A percentile compares a stretch with the other conserved stretches of the same genome.
Conservation (phyloP, 2,797 vertebrate species). For the Sebastes taczanowskii region DNA sequence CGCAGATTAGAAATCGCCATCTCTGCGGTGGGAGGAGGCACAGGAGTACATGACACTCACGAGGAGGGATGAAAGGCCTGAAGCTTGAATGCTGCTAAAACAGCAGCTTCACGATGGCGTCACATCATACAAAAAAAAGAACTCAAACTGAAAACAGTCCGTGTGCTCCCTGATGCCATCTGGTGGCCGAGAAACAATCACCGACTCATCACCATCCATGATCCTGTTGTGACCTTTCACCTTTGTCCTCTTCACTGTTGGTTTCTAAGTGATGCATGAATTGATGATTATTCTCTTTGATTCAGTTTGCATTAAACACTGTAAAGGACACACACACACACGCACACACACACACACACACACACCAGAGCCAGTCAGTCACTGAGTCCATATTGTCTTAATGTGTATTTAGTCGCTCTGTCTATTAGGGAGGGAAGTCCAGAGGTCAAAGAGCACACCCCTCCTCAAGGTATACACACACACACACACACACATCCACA, state of each 20-base stretch:
- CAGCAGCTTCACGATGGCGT: not conserved
- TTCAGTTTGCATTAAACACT: not conserved
- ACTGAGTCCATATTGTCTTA: constrained; percentile 45
- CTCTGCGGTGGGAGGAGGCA: too few species aligned
- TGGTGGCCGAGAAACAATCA: constrained; percentile 5
- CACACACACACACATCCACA: constrained; percentile 22
- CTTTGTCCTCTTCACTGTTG: not conserved
- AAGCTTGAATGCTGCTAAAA: not conserved
- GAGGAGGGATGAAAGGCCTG: not conserved
- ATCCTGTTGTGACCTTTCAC: not conserved
- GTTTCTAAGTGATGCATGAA: not conserved
- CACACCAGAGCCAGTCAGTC: not conserved
- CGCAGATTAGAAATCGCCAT: too few species aligned
- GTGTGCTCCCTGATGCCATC: constrained; percentile 17
- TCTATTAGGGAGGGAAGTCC: constrained; percentile 49
- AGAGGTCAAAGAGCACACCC: constrained; percentile 37
- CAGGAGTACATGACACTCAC: too few species aligned
- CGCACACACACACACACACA: not conserved
- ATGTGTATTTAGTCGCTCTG: constrained; percentile 54
- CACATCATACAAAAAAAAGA: not conserved
- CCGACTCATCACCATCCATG: not conserved
- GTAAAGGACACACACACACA: not conserved
- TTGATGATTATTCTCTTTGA: not conserved
- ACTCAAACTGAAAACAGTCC: not conserved
- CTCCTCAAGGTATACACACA: constrained; percentile 2